Evolutionary conservation across 2,113 vertebrate species (phyloP), one percentile per base, ranked within the genome.

Genomic region (Oreochromis spilurus): DNA sequence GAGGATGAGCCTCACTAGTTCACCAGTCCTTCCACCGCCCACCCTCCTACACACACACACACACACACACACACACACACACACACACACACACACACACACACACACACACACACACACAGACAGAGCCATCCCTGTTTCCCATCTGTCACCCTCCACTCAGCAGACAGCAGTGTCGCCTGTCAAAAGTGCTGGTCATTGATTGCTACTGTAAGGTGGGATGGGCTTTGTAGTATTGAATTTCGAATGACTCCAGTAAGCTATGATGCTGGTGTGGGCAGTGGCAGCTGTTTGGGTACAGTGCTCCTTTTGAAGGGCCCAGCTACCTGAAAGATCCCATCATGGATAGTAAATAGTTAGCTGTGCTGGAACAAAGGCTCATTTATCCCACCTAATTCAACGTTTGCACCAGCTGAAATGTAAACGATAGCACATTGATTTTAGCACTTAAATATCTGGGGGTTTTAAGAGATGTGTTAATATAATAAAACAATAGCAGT

Each of bases 71-170:
- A 89, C 72, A 60, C 65, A 54, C 43, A 89, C 72, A 50, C 70
- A 75, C 6, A 50, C 40, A 70, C 89, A 84, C 84, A 60, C 70
- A 43, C 81, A 84, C 65, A 48, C 82, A 60, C 65, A 54, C 43
- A 89, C 72, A 40, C 50, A 60, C 84, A 60, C 70, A 43, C 81
- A 84, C 65, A 48, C 82, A 60, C 65, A 54, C 43, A 89, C 79
- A 88, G 48, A 87, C 81, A 89, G 53, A 88, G 78, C 79, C 86
- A 81, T 87, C 82, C 88, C 86, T 90, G 91, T 90, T 91, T 89
- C 91, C 95, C 95, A 95, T 95, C 95, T 95, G 95, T 94, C 91
- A 89, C 91, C 60, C 84, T 92, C 84, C 21, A 81, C 92, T 93
- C 92, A 88, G 92, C 88, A 85, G 90, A 92, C 90, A 92, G 82